Evolutionary conservation across 1,140 invertebrate genomes (phyloP), one percentile per base, ranked within the genome.

Genomic region (Heliconius hermathena): DNA sequence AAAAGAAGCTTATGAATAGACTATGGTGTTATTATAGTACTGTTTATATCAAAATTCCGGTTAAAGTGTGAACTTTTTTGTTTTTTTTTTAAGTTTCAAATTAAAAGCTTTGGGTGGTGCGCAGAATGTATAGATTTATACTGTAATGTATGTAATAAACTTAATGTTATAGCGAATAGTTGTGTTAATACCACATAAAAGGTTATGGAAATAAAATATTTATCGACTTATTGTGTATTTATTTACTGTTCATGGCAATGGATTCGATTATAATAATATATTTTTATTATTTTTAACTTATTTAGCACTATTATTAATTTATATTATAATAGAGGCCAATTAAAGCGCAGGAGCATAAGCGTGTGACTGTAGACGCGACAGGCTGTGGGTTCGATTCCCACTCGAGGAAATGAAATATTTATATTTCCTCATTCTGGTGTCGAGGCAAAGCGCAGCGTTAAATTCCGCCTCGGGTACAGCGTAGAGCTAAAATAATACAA

Each of bases 41-140:
- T 80, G 73, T 89, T 85, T 88, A 85, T 83, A 85, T 86, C 88
- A 87, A 88, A 88, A 87, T 87, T 90, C 88, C 88, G 87, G 85
- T 78, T 66, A 41, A 52, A 76, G 57, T 18, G 3, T 16, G 16
- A 33, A 54, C 9, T 29, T 76, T 78, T 70, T 71, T n/a, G 18
- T 33, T 57, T 81, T 79, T 70, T 13, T 57, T 77, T 80, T 38
- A 80, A 77, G 74, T 81, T 73, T 36, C 33, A 20, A 57, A 9
- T 71, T 38, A 74, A 52, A 76, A 52, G n/a, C 46, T 66, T 74
- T 74, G 46, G 41, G 11, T 29, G 22, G 60, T 52, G 33, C 38
- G 38, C n/a, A 1, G 11, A 79, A 74, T 76, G 72, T 77, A 76
- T 79, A 74, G 41, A 70, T 36, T 79, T 74, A 73, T 77, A 71